Conservation (phyloP, 2,113 vertebrate species). For the Urocolius indicus region DNA sequence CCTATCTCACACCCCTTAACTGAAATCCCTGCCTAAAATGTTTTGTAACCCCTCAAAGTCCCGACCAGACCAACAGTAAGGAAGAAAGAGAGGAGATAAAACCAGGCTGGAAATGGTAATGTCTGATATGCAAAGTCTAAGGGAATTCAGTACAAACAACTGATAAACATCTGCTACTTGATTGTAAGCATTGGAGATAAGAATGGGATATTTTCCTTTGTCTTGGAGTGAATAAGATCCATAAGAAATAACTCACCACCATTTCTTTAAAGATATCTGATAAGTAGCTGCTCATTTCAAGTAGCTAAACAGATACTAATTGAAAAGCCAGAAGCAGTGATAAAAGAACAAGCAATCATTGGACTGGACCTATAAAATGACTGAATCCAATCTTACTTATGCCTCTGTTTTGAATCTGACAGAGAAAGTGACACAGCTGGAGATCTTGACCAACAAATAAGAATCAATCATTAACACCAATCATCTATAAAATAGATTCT, state of each 20-base stretch:
- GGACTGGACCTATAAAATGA: accelerated
- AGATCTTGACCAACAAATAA: background rate
- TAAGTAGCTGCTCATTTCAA: background rate
- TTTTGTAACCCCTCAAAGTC: accelerated
- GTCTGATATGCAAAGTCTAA: background rate
- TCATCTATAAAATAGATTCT: background rate
- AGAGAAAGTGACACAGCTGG: background rate
- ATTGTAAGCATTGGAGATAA: background rate
- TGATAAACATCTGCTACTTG: background rate
- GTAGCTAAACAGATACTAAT: background rate
- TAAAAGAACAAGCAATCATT: background rate
- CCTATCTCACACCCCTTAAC: accelerated
- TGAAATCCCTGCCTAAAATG: background rate
- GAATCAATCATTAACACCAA: background rate
- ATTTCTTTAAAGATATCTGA: background rate
- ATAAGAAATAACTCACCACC: background rate
- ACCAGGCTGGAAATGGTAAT: background rate
- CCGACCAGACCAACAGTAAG: background rate
- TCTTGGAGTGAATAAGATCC: background rate
- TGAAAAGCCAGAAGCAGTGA: background rate
- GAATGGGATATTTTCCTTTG: background rate
- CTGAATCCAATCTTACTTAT: background rate
- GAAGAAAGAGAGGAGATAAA: background rate
- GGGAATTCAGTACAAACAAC: background rate
- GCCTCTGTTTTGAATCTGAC: background rate